A percentile compares a stretch with the other conserved stretches of the same genome.
Evolutionary conservation across 2,797 vertebrate species (phyloP).

Genomic region (Acipenser transmontanus): DNA sequence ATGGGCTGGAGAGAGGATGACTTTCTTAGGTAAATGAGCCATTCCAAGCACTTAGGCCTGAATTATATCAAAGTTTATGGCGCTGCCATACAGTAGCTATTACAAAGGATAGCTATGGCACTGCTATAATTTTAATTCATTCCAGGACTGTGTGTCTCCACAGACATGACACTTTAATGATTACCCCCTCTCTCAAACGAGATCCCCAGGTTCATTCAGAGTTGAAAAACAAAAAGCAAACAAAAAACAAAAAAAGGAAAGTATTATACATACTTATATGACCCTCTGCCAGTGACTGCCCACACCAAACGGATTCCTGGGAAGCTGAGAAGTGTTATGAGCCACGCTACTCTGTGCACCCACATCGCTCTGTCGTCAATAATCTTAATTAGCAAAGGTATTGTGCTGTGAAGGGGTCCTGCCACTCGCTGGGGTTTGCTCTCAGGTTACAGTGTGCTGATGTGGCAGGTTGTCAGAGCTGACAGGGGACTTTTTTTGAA

Average conservation of each 20-base stretch:
- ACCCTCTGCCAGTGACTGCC: slow-evolving; percentile 54
- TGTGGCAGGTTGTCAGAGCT: slow-evolving; percentile 48
- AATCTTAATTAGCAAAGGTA: slow-evolving; percentile 82
- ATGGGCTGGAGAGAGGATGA: too few relatives aligned
- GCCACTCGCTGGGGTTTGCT: slow-evolving; percentile 45
- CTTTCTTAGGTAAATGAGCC: too few relatives aligned
- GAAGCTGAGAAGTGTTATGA: slow-evolving; percentile 75
- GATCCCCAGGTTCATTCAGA: not conserved
- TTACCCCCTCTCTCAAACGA: too few relatives aligned
- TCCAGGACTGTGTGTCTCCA: too few relatives aligned
- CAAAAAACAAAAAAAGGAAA: slow-evolving; percentile 35
- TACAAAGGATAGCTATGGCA: too few relatives aligned
- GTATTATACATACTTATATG: slow-evolving; percentile 77
- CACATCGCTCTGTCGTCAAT: slow-evolving; percentile 69
- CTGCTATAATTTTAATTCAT: too few relatives aligned
- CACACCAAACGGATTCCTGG: slow-evolving; percentile 74
- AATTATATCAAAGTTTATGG: too few relatives aligned
- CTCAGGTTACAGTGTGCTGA: slow-evolving; percentile 63
- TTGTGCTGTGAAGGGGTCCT: slow-evolving; percentile 53
- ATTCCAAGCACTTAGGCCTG: too few relatives aligned
- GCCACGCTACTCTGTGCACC: slow-evolving; percentile 64
- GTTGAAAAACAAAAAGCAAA: not conserved
- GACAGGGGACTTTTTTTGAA: slow-evolving; percentile 47
- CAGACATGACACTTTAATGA: too few relatives aligned
- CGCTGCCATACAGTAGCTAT: too few relatives aligned